These are phyloP conservation scores for Carabus problematicus DNA, from an alignment of 2,888 invertebrate genomes.

Conservation along the genomic window DNA sequence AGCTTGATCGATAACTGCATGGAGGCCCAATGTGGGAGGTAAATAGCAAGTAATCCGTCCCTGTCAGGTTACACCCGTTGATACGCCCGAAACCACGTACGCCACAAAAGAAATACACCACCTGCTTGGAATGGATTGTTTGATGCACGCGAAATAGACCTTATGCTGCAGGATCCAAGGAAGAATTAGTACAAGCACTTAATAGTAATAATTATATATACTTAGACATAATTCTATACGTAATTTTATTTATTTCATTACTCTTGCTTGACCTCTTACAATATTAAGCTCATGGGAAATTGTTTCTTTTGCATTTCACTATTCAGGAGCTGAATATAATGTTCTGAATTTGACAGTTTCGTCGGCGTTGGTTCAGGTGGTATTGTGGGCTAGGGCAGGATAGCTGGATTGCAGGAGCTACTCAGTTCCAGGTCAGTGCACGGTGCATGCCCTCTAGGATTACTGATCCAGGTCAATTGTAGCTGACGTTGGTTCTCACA, in stretches of 20 bases:
- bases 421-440: slow-evolving; percentile 11
- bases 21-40: slow-evolving; percentile 20
- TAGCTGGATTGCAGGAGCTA: slow-evolving; percentile 1
- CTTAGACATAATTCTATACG: too few relatives aligned
- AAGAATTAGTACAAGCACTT: too few relatives aligned
- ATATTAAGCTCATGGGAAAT: too few relatives aligned
- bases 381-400: not conserved
- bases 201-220: too few relatives aligned
- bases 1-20: slow-evolving; percentile 33
- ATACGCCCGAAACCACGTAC: slow-evolving; percentile 3
- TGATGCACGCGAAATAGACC: too few relatives aligned
- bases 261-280: too few relatives aligned
- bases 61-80: slow-evolving; percentile 25
- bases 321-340: too few relatives aligned
- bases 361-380: too few relatives aligned
- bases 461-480: not conserved
- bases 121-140: not conserved
- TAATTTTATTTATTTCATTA: too few relatives aligned
- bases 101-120: slow-evolving; percentile 4
- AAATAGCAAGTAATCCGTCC: slow-evolving; percentile 37
- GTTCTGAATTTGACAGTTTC: too few relatives aligned
- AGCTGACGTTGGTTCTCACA: not conserved
- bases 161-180: too few relatives aligned
- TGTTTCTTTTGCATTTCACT: too few relatives aligned
- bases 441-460: not conserved